Conservation (phyloP, 2,888 invertebrate species). For the Pelosia muscerda region DNA sequence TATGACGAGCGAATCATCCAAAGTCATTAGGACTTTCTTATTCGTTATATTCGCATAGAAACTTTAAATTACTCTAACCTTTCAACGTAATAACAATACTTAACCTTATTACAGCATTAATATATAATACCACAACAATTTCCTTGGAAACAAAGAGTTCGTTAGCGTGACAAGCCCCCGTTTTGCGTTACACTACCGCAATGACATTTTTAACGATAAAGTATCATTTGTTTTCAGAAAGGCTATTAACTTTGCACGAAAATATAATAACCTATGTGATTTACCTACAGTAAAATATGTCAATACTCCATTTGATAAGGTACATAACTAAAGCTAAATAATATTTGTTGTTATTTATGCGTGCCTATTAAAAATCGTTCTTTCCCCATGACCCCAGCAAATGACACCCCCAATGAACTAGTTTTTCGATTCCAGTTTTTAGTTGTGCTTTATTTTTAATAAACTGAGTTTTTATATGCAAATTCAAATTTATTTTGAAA, state of each 20-base stretch:
- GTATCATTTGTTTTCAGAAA: constrained; percentile 45
- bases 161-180: constrained; percentile 47
- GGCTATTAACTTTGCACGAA: constrained; percentile 33
- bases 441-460: too few relatives aligned
- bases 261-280: constrained; percentile 32
- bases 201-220: constrained; percentile 44
- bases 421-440: too few relatives aligned
- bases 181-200: constrained; percentile 37
- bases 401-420: too few relatives aligned
- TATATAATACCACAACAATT: constrained; percentile 21
- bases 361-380: too few relatives aligned
- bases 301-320: constrained; percentile 14
- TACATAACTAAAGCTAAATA: too few relatives aligned
- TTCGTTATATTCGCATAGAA: background rate
- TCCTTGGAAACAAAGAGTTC: constrained; percentile 42
- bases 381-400: too few relatives aligned
- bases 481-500: too few relatives aligned
- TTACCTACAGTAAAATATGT: constrained; percentile 13
- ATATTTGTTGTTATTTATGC: too few relatives aligned
- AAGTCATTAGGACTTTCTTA: background rate
- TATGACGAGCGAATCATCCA: background rate
- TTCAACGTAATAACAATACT: background rate
- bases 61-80: background rate
- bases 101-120: background rate
- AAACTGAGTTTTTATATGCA: too few relatives aligned